A percentile compares a stretch with the other conserved stretches of the same genome.
Conservation (phyloP, 1,140 invertebrate genomes). For the Phenacoccus solenopsis region DNA sequence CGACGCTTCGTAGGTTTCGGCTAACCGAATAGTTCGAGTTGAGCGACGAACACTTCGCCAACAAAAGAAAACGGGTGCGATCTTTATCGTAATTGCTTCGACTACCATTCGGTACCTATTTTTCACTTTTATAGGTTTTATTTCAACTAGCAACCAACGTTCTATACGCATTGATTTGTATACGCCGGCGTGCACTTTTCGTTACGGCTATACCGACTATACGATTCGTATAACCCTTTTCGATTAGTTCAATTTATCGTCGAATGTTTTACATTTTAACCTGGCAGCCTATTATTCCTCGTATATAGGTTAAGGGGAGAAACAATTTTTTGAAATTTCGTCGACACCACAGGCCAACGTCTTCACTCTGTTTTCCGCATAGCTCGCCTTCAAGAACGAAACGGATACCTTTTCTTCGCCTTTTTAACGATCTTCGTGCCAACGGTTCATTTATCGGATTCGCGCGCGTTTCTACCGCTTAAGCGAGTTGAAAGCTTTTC, state of each 20-base stretch:
- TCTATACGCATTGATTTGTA: background rate
- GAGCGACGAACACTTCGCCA: background rate
- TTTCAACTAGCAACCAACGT: background rate
- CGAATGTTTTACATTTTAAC: background rate
- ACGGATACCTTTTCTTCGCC: background rate
- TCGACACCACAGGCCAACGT: too few relatives aligned
- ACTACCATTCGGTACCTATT: background rate
- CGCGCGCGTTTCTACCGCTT: background rate
- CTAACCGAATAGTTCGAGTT: background rate
- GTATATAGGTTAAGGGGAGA: too few relatives aligned
- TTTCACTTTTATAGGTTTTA: conserved; percentile 3
- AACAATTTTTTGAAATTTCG: too few relatives aligned
- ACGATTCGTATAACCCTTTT: too few relatives aligned
- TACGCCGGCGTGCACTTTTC: background rate
- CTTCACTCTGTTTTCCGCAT: background rate
- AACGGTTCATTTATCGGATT: background rate
- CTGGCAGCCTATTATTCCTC: background rate
- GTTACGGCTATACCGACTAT: too few relatives aligned
- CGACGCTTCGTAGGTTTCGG: background rate
- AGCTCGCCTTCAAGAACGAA: too few relatives aligned
- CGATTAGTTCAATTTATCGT: background rate
- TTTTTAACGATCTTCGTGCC: background rate
- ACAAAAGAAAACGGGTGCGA: background rate
- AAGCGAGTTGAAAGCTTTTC: background rate
- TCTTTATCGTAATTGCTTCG: background rate